phyloP scores from a whole-genome alignment of 1,140 invertebrate species.

The Tribolium castaneum region DNA sequence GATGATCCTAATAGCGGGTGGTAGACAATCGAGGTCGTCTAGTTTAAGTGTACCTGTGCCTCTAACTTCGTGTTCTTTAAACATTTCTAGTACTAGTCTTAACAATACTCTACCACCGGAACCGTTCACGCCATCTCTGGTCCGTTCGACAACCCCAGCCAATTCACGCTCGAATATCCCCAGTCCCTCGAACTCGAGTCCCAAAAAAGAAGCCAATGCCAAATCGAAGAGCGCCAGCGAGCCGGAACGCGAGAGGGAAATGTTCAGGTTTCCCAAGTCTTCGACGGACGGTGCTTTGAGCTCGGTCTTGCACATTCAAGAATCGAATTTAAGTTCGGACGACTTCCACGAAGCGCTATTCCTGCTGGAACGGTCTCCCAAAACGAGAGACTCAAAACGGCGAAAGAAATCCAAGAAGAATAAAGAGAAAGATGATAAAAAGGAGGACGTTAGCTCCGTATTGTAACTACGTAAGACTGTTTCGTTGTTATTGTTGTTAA shows the following conservation, averaged over 20 bases:
- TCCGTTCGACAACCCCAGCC: constrained; percentile 60
- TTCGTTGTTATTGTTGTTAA: constrained; percentile 43
- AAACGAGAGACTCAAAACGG: constrained; percentile 64
- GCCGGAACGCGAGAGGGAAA: constrained; percentile 67
- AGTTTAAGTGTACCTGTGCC: constrained; percentile 65
- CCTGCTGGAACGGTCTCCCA: constrained; percentile 68
- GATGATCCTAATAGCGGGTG: constrained; percentile 58
- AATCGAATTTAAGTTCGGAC: constrained; percentile 71
- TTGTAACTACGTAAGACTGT: constrained; percentile 54
- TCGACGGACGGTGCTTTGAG: constrained; percentile 70
- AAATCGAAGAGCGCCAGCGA: constrained; percentile 69
- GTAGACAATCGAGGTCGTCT: constrained; percentile 65
- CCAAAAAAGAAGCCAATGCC: constrained; percentile 53
- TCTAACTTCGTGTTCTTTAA: constrained; percentile 61
- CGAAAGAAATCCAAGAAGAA: constrained; percentile 64
- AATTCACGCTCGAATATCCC: constrained; percentile 55
- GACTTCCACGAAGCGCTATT: constrained; percentile 73
- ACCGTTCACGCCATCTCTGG: constrained; percentile 61
- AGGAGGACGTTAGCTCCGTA: constrained; percentile 60
- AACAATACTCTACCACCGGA: constrained; percentile 60
- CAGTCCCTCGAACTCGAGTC: constrained; percentile 53
- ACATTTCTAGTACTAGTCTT: constrained; percentile 61
- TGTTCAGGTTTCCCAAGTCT: constrained; percentile 70
- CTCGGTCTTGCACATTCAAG: constrained; percentile 71
- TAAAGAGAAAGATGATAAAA: constrained; percentile 61